Conservation (phyloP, 2,888 invertebrate genomes). For the Drosophila hamatofila region DNA sequence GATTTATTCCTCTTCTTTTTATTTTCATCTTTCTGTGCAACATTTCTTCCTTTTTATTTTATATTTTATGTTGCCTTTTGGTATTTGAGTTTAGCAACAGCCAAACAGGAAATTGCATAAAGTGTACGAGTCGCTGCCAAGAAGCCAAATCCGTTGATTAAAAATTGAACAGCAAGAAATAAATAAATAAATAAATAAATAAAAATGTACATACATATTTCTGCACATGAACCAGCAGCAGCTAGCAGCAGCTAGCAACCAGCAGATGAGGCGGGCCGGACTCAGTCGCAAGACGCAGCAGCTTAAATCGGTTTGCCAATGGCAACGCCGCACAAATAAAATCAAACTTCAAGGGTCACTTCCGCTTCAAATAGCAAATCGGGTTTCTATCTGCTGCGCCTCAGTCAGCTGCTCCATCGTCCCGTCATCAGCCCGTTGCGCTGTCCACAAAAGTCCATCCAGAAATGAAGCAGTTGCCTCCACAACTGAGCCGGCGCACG, state of each 20-base stretch:
- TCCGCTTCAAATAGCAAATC: constrained; percentile 77
- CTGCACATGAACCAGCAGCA: constrained; percentile 14
- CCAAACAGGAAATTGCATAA: constrained; percentile 79
- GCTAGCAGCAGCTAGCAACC: no score
- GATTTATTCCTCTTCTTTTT: constrained; percentile 20
- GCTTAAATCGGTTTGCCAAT: constrained; percentile 67
- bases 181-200: constrained; percentile 62
- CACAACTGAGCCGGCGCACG: constrained; percentile 18
- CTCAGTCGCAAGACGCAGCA: constrained; percentile 4
- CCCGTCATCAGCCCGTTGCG: constrained; percentile 8
- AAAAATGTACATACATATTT: constrained; percentile 39
- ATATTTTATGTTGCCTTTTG: constrained; percentile 22
- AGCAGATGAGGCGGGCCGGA: neutral
- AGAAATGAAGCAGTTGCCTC: constrained; percentile 54
- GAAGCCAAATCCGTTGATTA: constrained; percentile 75
- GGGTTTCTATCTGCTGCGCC: constrained; percentile 55
- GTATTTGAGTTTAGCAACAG: constrained; percentile 59
- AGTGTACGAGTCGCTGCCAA: constrained; percentile 70
- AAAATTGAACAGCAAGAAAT: constrained; percentile 71
- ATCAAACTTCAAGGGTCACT: constrained; percentile 81
- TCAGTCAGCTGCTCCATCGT: constrained; percentile 13
- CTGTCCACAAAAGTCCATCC: constrained; percentile 41
- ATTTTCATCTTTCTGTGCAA: constrained; percentile 8
- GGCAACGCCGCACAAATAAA: constrained; percentile 73
- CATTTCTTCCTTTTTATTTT: constrained; percentile 22